Percentiles rank a stretch among this genome's conserved stretches.
Evolutionary conservation across 2,888 invertebrate genomes (phyloP).

Genomic region (Plebejus anna): DNA sequence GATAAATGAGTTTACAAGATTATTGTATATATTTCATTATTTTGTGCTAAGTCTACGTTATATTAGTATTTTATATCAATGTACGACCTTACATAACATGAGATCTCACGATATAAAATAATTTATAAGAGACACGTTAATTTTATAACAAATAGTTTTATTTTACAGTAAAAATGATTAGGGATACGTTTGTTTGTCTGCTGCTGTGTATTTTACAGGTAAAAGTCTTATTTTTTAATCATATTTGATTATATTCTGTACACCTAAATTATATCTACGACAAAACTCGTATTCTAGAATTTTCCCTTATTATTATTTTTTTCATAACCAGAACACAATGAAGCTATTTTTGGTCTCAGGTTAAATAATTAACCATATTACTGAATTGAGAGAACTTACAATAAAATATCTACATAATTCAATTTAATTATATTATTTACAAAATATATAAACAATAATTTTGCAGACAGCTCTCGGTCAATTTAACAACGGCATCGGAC

Average conservation of each 20-base stretch:
- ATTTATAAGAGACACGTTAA: constrained; percentile 13
- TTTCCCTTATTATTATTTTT: too few relatives aligned
- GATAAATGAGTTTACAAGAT: background rate
- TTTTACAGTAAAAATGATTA: constrained; percentile 38
- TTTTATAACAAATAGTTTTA: constrained; percentile 15
- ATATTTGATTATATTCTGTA: too few relatives aligned
- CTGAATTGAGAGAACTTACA: too few relatives aligned
- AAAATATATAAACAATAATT: background rate
- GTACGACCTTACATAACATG: background rate
- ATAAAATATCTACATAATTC: too few relatives aligned
- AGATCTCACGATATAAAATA: constrained; percentile 17
- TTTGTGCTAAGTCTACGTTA: background rate
- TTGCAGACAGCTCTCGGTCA: constrained; percentile 40
- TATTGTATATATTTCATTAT: background rate
- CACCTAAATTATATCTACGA: too few relatives aligned
- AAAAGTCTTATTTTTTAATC: background rate
- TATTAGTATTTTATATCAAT: background rate
- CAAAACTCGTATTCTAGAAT: too few relatives aligned
- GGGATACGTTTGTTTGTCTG: constrained; percentile 35
- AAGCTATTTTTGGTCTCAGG: too few relatives aligned
- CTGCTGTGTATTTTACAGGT: constrained; percentile 34
- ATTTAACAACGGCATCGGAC: background rate
- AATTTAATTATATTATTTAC: too few relatives aligned
- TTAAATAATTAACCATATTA: too few relatives aligned
- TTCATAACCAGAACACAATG: too few relatives aligned